A percentile compares a stretch with the other conserved stretches of the same genome.
These are phyloP conservation scores for Pissodes strobi DNA, from an alignment of 1,140 invertebrate genomes.

Conservation along the genomic window DNA sequence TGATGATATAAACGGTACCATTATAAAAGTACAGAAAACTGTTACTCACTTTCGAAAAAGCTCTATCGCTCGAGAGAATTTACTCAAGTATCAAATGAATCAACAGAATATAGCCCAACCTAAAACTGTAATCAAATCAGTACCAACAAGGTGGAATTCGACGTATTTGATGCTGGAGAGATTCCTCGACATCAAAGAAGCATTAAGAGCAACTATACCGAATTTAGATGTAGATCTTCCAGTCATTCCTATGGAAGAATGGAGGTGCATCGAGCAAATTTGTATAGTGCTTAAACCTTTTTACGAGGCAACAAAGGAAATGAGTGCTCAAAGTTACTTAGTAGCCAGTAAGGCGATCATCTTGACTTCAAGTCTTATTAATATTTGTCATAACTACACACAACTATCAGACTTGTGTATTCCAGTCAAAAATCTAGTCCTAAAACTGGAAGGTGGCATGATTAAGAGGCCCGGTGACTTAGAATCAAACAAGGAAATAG, in stretches of 20 bases:
- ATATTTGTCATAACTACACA: constrained; percentile 11
- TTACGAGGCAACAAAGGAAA: constrained; percentile 27
- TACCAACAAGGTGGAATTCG: constrained; percentile 52
- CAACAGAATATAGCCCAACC: constrained; percentile 30
- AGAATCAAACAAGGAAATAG: constrained; percentile 20
- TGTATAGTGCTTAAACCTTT: constrained; percentile 31
- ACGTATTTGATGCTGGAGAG: constrained; percentile 48
- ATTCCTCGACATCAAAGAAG: constrained; percentile 41
- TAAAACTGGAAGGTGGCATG: constrained; percentile 18
- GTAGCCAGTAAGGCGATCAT: constrained; percentile 22
- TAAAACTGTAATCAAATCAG: constrained; percentile 44
- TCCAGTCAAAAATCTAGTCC: not conserved
- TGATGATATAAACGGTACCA: constrained; percentile 31
- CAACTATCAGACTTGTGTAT: not conserved
- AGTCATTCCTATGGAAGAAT: constrained; percentile 26
- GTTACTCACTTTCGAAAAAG: too few relatives aligned
- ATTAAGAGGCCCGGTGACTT: too few relatives aligned
- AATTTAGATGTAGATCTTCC: constrained; percentile 16
- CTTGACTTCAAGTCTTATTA: constrained; percentile 18
- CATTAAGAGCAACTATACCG: constrained; percentile 22
- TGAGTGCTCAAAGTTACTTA: constrained; percentile 34
- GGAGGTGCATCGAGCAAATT: constrained; percentile 31
- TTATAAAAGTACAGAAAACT: constrained; percentile 25
- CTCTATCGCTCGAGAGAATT: constrained; percentile 16
- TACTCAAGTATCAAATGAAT: constrained; percentile 32